phyloP scores from a whole-genome alignment of 1,140 invertebrate genomes.

The Bactericera cockerelli region DNA sequence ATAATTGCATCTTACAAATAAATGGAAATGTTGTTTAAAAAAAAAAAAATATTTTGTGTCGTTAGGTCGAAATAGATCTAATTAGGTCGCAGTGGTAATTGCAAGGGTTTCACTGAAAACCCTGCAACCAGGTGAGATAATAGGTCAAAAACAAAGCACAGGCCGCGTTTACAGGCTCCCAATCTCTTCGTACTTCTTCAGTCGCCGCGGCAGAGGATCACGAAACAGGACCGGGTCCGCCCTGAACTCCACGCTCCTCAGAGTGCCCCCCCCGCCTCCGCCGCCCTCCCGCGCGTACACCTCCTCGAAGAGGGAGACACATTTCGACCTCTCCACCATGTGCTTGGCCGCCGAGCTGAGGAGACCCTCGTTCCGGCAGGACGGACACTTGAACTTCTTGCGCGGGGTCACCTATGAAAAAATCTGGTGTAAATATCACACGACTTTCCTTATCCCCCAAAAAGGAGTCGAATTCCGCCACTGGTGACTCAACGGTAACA shows the following conservation, averaged over 20 bases:
- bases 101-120: no score
- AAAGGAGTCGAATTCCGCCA: no score
- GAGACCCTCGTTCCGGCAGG: slow-evolving; percentile 88
- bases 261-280: slow-evolving; percentile 54
- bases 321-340: slow-evolving; percentile 84
- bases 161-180: slow-evolving; percentile 60
- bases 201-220: slow-evolving; percentile 69
- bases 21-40: no score
- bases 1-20: no score
- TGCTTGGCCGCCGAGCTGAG: slow-evolving; percentile 80
- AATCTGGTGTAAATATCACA: no score
- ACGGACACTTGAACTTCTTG: slow-evolving; percentile 96
- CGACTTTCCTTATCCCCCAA: no score
- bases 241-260: slow-evolving; percentile 77
- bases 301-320: slow-evolving; percentile 71
- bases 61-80: no score
- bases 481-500: no score
- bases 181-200: slow-evolving; percentile 81
- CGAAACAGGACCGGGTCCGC: slow-evolving; percentile 89
- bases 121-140: no score
- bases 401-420: slow-evolving; percentile 89
- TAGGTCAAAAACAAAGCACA: no score
- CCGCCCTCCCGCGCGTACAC: slow-evolving; percentile 44
- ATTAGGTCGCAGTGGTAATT: no score
- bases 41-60: no score